Conservation (phyloP, 2,888 invertebrate species). For the Lymantria monacha region DNA sequence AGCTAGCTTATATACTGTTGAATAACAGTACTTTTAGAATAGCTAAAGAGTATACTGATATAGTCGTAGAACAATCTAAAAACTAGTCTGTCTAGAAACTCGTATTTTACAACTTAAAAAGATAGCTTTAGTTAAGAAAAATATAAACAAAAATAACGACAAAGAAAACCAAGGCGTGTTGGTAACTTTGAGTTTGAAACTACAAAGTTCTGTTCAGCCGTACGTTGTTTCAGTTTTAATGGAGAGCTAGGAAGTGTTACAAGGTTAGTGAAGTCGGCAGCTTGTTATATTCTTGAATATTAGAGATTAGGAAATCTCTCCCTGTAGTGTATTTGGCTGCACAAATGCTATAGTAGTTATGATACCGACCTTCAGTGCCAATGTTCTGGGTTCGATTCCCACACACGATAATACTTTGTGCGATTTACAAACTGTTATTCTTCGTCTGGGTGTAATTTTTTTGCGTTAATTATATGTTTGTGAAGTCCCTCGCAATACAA, state of each 20-base stretch:
- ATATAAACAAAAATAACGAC: constrained; percentile 15
- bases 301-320: too few species aligned
- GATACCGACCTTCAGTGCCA: too few species aligned
- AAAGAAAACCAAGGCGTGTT: constrained; percentile 26
- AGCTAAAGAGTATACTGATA: constrained; percentile 15
- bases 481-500: too few species aligned
- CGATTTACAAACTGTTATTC: too few species aligned
- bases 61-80: constrained; percentile 21
- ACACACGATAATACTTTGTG: too few species aligned
- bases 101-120: constrained; percentile 26
- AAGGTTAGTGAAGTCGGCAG: neutral
- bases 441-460: too few species aligned
- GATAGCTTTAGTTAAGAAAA: constrained; percentile 25
- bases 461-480: too few species aligned
- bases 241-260: neutral
- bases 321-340: too few species aligned
- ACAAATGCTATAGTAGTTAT: too few species aligned
- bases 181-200: constrained; percentile 22
- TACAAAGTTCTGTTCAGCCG: constrained; percentile 13
- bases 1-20: too few species aligned
- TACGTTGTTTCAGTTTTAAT: constrained; percentile 3
- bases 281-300: neutral
- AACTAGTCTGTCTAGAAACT: constrained; percentile 18
- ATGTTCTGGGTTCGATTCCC: too few species aligned
- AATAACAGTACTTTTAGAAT: neutral